Evolutionary conservation across 2,888 invertebrate species (phyloP), one percentile per base, ranked within the genome.

Genomic region (Oxytorus armatus): DNA sequence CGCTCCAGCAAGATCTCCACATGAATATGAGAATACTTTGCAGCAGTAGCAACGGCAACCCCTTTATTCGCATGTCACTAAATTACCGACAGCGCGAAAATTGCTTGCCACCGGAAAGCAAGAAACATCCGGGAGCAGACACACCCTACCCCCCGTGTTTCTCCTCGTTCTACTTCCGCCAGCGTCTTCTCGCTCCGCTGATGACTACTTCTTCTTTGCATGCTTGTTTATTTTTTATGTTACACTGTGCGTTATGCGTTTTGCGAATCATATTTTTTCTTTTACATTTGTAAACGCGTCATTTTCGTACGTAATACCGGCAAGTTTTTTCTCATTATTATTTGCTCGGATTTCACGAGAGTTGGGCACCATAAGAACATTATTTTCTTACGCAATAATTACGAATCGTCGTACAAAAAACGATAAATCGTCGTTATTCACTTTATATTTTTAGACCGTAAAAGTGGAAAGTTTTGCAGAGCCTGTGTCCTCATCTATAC

Each of bases 51-150:
- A 69, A 61, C 68, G 61, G 51, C 81, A 70, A 79, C 70, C 77
- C 84, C 80, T 81, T 83, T 82, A 86, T 85, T 82, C 84, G 82
- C 83, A 73, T 63, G 77, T 79, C 83, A 83, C 86, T 88, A 86
- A 89, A 89, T 89, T 87, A 86, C 85, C 82, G 83, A 78, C 86
- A 79, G 84, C 78, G 83, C 78, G 84, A 85, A 88, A 89, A 88
- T 87, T 86, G 85, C 86, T 85, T 87, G 86, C 83, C 83, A 83
- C 84, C 86, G 82, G 84, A 86, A 87, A 88, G n/a, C n/a, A n/a
- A n/a, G 85, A 86, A 86, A 85, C 85, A 76, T 79, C 77, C 65
- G 29, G 44, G 44, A 68, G 51, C 36, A 57, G 44, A 55, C 55
- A 18, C 8, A 18, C 47, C 55, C 33, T 65, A 49, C 57, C 55